These are phyloP conservation scores for Pygoscelis antarcticus DNA, from an alignment of 2,113 vertebrate genomes.

Conservation along the genomic window DNA sequence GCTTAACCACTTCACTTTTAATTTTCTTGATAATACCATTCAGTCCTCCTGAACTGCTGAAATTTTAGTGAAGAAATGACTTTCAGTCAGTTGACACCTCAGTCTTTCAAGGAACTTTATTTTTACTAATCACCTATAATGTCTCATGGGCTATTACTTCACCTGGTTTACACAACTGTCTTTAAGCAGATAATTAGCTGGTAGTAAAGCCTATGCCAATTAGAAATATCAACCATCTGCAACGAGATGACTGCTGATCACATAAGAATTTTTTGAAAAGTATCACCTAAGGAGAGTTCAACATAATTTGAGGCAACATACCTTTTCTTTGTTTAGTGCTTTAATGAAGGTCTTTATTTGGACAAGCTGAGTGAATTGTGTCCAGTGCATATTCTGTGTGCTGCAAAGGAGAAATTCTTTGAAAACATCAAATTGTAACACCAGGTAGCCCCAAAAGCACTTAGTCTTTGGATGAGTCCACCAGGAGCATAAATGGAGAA, in stretches of 20 bases:
- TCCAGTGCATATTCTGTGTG: background rate
- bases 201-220: background rate
- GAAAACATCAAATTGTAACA: background rate
- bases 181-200: background rate
- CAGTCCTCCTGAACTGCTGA: background rate
- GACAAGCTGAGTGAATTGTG: rapidly evolving
- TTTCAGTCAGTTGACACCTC: background rate
- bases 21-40: background rate
- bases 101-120: background rate
- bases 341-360: background rate
- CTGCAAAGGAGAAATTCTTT: background rate
- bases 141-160: background rate
- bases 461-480: background rate
- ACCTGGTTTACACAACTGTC: background rate
- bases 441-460: background rate
- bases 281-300: background rate
- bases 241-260: background rate
- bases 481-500: background rate
- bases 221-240: background rate
- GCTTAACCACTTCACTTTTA: background rate
- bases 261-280: background rate
- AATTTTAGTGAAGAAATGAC: background rate
- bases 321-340: background rate
- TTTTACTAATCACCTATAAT: background rate
- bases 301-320: background rate